Base-by-base conservation (phyloP, 2,797 vertebrate species). In the Leptatherina wallacei region DNA sequence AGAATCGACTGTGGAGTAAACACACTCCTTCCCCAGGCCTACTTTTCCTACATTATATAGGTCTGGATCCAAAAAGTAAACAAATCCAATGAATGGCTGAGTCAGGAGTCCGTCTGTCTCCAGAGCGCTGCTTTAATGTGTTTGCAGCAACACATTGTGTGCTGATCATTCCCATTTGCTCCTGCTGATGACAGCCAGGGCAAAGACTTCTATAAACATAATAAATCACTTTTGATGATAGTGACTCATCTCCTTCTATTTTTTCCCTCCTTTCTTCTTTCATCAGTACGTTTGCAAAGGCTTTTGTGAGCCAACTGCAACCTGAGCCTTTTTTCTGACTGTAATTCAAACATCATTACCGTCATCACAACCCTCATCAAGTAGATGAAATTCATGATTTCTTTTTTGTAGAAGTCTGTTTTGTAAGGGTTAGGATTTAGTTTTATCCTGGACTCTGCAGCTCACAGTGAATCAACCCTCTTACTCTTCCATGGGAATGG, bases 181-280 rank as follows among this genome's bases (percentile, higher is more conserved):
- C 74, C 56, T 29, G 64, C 67, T 78, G 90, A 85, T 89, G 89
- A 92, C 90, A 85, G 87, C 81, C 73, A 61, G 65, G 52, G 66
- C 29, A 62, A 54, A 85, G 70, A 68, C 51, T 83, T 81, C 69
- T 78, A 78, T 85, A 90, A 90, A 92, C 85, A 91, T 69, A 73
- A 90, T 92, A 80, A 91, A 92, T 92, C 87, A 86, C 71, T 71
- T 85, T 55, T 83, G 75, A 92, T 84, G 71, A 89, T 40, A 51
- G 66, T 67, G 78, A 88, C 71, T 86, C 68, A 82, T 86, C 66
- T 80, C 58, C 49, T 66, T 76, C 55, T 54, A 65, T 69, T 75
- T 32, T 65, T 40, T 40, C 20, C 35, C 40, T 24, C 44, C 22
- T 22, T 3, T 68, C 24, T 44, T 49, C 65, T 57, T 76, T 79